phyloP scores from a whole-genome alignment of 2,888 invertebrate species.

The Meandrusa payeni region DNA sequence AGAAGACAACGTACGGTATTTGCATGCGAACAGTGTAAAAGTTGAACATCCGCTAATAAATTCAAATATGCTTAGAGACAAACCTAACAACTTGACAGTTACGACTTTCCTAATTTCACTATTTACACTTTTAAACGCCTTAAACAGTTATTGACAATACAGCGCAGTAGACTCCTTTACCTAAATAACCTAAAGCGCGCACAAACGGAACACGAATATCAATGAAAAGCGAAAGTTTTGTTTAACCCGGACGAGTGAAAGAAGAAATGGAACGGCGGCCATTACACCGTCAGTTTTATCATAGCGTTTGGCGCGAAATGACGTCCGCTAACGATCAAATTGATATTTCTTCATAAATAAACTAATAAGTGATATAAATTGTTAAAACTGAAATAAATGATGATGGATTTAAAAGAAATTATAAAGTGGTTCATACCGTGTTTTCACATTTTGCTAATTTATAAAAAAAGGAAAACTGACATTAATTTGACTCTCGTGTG shows the following conservation, averaged over 20 bases:
- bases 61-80: constrained; percentile 5
- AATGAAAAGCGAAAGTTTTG: constrained; percentile 41
- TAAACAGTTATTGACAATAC: constrained; percentile 12
- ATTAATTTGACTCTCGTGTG: constrained; percentile 41
- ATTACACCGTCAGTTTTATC: constrained; percentile 45
- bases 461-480: constrained; percentile 41
- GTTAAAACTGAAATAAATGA: constrained; percentile 30
- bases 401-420: constrained; percentile 73
- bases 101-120: constrained; percentile 10
- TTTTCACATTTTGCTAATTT: constrained; percentile 57
- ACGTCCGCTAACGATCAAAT: constrained; percentile 33
- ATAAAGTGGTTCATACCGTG: constrained; percentile 76
- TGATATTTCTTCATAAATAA: constrained; percentile 22
- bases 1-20: too few relatives aligned
- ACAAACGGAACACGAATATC: constrained; percentile 46
- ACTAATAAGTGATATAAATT: constrained; percentile 27
- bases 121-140: constrained; percentile 14
- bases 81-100: neutral
- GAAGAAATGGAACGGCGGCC: constrained; percentile 54
- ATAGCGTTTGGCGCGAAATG: constrained; percentile 47
- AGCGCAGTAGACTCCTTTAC: constrained; percentile 19
- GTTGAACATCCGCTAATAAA: neutral
- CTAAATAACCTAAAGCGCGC: constrained; percentile 26
- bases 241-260: constrained; percentile 45
- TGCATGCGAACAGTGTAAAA: too few relatives aligned